Evolutionary conservation across 2,113 vertebrate species (phyloP).

Genomic region (Indri indri): DNA sequence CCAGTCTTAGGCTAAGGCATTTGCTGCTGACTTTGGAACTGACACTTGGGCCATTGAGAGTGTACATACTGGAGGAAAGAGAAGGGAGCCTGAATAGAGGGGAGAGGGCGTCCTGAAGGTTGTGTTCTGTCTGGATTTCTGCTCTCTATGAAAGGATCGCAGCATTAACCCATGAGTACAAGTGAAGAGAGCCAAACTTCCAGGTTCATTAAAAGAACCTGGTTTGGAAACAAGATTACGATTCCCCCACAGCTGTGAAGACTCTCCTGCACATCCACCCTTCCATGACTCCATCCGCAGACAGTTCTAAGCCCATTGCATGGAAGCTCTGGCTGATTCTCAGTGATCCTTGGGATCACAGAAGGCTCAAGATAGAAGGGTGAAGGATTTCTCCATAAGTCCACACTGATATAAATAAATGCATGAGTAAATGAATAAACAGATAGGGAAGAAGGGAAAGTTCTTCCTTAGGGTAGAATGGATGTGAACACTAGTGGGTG

Average conservation of each 20-base stretch:
- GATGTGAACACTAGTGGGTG: not conserved
- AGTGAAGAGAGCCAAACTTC: not conserved
- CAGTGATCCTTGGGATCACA: not conserved
- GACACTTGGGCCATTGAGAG: not conserved
- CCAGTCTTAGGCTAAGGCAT: not conserved
- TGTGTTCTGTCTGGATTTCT: not conserved
- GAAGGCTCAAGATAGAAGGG: not conserved
- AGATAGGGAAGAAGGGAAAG: not conserved
- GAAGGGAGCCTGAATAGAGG: not conserved
- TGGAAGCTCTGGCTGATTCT: not conserved
- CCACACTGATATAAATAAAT: not conserved
- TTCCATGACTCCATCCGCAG: not conserved
- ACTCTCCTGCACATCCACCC: fast-evolving
- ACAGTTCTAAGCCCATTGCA: not conserved
- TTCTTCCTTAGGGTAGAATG: not conserved
- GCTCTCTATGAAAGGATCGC: not conserved
- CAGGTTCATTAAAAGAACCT: not conserved
- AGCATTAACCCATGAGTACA: not conserved
- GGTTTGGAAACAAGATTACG: not conserved
- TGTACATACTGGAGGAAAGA: not conserved
- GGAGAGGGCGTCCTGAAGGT: fast-evolving
- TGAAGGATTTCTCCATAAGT: not conserved
- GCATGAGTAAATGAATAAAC: not conserved
- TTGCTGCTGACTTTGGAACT: not conserved
- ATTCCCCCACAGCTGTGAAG: not conserved